Conservation (phyloP, 2,113 vertebrate species). For the Oryzias curvinotus region DNA sequence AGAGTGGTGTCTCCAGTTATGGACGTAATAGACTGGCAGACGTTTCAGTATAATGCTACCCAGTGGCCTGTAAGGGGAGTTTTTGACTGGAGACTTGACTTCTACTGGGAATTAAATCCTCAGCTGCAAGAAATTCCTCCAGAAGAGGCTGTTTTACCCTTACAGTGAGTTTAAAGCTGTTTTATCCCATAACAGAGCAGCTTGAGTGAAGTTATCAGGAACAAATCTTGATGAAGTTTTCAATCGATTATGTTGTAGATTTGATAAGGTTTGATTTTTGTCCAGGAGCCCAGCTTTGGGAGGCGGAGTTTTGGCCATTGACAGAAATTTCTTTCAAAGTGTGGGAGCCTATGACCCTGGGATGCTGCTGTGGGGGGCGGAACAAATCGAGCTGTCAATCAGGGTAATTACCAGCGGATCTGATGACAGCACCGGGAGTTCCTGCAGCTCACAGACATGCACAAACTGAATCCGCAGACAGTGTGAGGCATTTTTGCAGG, state of each 20-base stretch:
- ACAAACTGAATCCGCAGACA: not conserved
- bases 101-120: conserved; percentile 82
- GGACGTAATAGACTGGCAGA: conserved; percentile 87
- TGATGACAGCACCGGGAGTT: not conserved
- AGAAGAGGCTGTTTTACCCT: conserved; percentile 77
- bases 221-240: no score
- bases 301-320: conserved; percentile 81
- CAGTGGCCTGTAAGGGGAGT: conserved; percentile 77
- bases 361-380: conserved; percentile 79
- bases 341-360: conserved; percentile 85
- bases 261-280: no score
- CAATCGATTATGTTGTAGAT: no score
- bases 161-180: conserved; percentile 76
- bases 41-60: conserved; percentile 82
- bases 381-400: conserved; percentile 88
- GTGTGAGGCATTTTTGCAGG: no score
- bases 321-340: conserved; percentile 88
- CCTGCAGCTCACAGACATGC: not conserved
- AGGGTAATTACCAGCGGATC: conserved; percentile 73
- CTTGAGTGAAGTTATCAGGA: not conserved
- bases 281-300: conserved; percentile 83
- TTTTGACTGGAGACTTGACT: conserved; percentile 89
- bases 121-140: conserved; percentile 71
- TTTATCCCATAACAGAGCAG: not conserved
- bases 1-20: conserved; percentile 85